Evolutionary conservation across 1,140 invertebrate genomes (phyloP).

Genomic region (Neoseiulus cucumeris): DNA sequence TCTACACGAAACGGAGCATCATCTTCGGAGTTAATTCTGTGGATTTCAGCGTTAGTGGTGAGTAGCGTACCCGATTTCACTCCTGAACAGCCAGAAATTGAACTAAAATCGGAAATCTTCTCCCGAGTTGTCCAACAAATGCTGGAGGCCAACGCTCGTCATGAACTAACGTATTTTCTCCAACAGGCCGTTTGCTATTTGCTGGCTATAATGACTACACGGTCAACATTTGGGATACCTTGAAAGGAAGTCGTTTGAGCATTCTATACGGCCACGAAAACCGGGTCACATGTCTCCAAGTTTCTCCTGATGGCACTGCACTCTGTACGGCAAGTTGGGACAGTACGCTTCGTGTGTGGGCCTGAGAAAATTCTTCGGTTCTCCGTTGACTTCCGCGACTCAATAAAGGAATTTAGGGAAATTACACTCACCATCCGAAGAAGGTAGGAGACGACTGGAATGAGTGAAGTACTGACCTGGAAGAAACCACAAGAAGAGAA

Average conservation of each 20-base stretch:
- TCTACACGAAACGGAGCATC: constrained; percentile 90
- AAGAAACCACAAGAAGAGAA: no score
- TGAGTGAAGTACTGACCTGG: no score
- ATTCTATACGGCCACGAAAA: constrained; percentile 96
- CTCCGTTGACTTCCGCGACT: no score
- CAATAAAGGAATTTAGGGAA: no score
- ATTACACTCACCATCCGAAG: no score
- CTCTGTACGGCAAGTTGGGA: constrained; percentile 97
- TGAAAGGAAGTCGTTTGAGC: constrained; percentile 73
- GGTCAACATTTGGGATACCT: constrained; percentile 93
- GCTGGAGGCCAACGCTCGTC: no score
- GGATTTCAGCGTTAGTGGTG: constrained; percentile 87
- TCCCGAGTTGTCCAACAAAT: no score
- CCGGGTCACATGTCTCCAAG: constrained; percentile 74
- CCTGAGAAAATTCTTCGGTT: not conserved
- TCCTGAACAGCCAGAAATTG: not conserved
- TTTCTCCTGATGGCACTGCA: constrained; percentile 92
- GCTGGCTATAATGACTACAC: constrained; percentile 98
- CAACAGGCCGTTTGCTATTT: constrained; percentile 66
- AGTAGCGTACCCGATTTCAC: constrained; percentile 20
- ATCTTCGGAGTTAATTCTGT: constrained; percentile 96
- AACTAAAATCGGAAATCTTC: no score
- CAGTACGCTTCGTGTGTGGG: constrained; percentile 59
- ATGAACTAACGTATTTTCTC: no score
- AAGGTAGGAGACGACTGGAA: no score